phyloP scores from a whole-genome alignment of 2,113 vertebrate genomes.

The Athene cunicularia region DNA sequence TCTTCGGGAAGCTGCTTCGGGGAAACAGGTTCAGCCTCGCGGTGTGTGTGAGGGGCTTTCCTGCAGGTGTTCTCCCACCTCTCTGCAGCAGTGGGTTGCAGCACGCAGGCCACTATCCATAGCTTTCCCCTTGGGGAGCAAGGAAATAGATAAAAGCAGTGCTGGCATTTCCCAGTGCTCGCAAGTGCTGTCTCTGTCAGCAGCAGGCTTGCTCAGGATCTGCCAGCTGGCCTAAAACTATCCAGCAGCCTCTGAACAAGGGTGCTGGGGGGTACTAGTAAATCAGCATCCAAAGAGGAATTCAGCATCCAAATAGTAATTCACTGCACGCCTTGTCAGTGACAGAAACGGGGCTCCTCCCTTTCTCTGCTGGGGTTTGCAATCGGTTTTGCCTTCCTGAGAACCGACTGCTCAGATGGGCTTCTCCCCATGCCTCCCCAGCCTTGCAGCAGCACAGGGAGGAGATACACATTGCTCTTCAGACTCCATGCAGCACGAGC shows the following conservation, averaged over 20 bases:
- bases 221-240: not conserved
- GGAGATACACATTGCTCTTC: not conserved
- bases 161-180: not conserved
- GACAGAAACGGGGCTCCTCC: not conserved
- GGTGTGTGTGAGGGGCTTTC: accelerated
- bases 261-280: not conserved
- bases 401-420: not conserved
- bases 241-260: not conserved
- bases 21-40: not conserved
- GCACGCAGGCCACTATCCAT: not conserved
- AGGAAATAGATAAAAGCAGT: not conserved
- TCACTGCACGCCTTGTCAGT: not conserved
- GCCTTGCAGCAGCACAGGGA: not conserved
- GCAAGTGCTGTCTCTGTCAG: not conserved
- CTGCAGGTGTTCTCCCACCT: not conserved
- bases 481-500: not conserved
- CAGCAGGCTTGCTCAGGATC: not conserved
- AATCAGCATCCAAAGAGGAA: not conserved
- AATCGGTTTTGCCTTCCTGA: not conserved
- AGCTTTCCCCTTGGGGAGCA: not conserved
- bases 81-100: not conserved
- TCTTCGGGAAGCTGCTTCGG: not conserved
- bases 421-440: not conserved
- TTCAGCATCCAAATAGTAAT: not conserved
- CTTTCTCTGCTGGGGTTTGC: not conserved